Conservation (phyloP, 2,888 invertebrate genomes). For the Leistus spinibarbis region DNA sequence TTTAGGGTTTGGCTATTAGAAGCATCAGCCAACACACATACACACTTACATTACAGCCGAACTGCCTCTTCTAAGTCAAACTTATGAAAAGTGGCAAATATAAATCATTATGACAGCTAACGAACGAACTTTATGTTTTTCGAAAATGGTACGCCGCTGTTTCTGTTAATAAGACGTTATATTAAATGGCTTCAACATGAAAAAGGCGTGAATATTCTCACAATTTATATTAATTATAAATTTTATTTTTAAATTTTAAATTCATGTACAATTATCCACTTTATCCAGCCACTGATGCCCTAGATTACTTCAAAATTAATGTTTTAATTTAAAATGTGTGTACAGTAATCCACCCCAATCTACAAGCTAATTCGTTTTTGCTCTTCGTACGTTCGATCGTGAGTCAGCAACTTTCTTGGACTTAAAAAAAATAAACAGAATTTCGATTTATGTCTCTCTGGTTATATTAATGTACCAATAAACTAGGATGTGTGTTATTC, state of each 20-base stretch:
- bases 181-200: not conserved
- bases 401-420: no score
- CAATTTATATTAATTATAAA: not conserved
- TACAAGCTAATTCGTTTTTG: no score
- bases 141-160: not conserved
- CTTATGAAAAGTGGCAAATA: constrained; percentile 30
- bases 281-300: not conserved
- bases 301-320: not conserved
- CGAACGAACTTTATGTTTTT: not conserved
- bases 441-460: no score
- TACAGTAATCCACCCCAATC: not conserved
- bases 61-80: constrained; percentile 1
- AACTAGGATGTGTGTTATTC: no score
- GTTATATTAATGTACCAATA: no score
- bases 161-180: not conserved
- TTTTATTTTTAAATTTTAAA: not conserved
- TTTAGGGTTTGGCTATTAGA: not conserved
- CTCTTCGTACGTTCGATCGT: no score
- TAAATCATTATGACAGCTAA: constrained; percentile 33
- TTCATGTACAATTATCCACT: not conserved
- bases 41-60: not conserved
- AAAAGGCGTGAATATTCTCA: not conserved
- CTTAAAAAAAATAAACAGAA: no score
- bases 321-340: not conserved
- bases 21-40: not conserved